Evolutionary conservation across 2,888 invertebrate species (phyloP), one percentile per base, ranked within the genome.

Genomic region (Hedya salicella): DNA sequence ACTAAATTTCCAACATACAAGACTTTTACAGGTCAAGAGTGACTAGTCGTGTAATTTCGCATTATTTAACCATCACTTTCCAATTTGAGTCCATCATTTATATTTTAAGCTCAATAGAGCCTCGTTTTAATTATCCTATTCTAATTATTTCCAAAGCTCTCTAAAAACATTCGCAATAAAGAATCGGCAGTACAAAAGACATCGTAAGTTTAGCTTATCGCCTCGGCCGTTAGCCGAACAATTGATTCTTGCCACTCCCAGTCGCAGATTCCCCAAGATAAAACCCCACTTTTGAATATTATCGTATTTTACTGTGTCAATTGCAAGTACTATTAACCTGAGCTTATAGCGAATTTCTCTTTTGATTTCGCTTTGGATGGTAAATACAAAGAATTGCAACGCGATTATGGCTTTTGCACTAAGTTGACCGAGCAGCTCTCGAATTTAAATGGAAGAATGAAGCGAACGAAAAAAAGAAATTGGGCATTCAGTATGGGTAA

Each of bases 151-250:
- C 52, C 39, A 25, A 16, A 36, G 53, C 62, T 36, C 39, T 63
- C 44, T 57, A 64, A 81, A 74, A 74, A 78, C 80, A 77, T 81
- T 83, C 77, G 79, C 75, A 80, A 84, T 85, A 83, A 86, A 82
- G 81, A 83, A 86, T 85, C 78, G 74, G 73, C 81, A 80, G 80
- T 87, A 87, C 87, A 88, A 89, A 84, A 87, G 87, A 80, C 79
- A 80, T 81, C 87, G 86, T 89, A 89, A 85, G 86, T 89, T 87
- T 81, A 79, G 83, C 87, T 89, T 89, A 89, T 88, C 88, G 88
- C 81, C 80, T 78, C 80, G 82, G 80, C 83, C 88, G 89, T 87
- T 88, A 87, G 81, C 86, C 83, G 79, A 82, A 86, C 89, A 88
- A 89, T 89, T 89, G 89, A 88, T 87, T 88, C 82, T 78, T 84